Evolutionary conservation across 1,140 invertebrate species (phyloP).

Genomic region (Atta cephalotes): DNA sequence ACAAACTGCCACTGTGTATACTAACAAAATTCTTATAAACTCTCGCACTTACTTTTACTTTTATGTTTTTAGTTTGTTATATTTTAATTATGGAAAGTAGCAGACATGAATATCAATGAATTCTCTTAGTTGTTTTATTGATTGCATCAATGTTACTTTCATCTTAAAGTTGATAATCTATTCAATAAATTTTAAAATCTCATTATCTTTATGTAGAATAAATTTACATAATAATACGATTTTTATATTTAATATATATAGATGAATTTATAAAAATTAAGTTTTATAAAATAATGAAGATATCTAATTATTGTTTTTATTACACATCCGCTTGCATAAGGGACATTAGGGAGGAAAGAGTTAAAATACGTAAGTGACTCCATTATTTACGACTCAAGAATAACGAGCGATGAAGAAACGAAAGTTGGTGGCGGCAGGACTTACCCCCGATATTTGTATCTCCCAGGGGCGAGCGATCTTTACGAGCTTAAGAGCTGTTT

Average conservation of each 20-base stretch:
- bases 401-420: conserved; percentile 33
- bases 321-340: not conserved
- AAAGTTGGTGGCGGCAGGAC: not conserved
- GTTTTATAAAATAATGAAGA: not conserved
- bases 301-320: not conserved
- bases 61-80: not conserved
- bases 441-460: not conserved
- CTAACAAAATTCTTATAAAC: not conserved
- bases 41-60: not conserved
- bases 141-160: not conserved
- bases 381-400: not conserved
- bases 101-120: not conserved
- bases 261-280: not conserved
- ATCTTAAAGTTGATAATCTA: not conserved
- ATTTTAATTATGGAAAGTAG: not conserved
- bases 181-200: not conserved
- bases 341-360: not conserved
- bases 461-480: not conserved
- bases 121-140: not conserved
- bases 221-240: not conserved
- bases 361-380: not conserved
- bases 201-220: not conserved
- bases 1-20: not conserved
- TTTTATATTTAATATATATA: not conserved
- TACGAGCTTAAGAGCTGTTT: not conserved